Base-by-base conservation (phyloP, 1,140 invertebrate genomes). In the Brachionus calyciflorus region DNA sequence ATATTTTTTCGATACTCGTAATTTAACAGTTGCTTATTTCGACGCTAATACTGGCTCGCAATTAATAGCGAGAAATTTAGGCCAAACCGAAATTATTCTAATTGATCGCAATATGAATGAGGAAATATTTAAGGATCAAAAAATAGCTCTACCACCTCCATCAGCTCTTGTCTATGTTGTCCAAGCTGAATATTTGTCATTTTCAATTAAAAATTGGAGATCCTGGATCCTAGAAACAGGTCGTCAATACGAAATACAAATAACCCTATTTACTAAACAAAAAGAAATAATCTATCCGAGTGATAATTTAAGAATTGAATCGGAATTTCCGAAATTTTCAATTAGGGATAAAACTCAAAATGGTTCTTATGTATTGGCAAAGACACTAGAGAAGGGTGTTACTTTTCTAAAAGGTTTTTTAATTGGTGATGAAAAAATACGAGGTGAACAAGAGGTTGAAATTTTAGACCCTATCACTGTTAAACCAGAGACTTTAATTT, bases 91-190 rank as follows among this genome's bases (percentile, higher is more conserved):
- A 40, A 5, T 76, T n/a, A 26, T 48, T 30, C 33, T 76, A 17
- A 37, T 55, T 17, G 73, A 76, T 30, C 73, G 73, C 5, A 76
- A 76, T 26, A 76, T 76, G 55, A 55, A 76, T 30, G 46, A 49
- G 33, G 30, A 49, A 19, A 3, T 49, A 2, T 37, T 60, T 17
- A 51, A 19, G n/a, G 69, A 75, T 53, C n/a, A 37, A 44, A 44
- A 55, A 30, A 17, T 48, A 24, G 46, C 7, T 9, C 2, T 73
- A 1, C 46, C 46, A 41, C 55, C 55, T 17, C 49, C 73, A 41
- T 76, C 73, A 28, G 24, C n/a, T 6, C 3, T 30, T 21, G 44
- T 76, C 7, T 12, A 55, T 48, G 49, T 76, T n/a, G 73, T 76
- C 57, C 21, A 57, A 17, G 14, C 30, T 44, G 41, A 55, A 17